Evolutionary conservation across 2,113 vertebrate genomes (phyloP).

Genomic region (Cavia aperea): DNA sequence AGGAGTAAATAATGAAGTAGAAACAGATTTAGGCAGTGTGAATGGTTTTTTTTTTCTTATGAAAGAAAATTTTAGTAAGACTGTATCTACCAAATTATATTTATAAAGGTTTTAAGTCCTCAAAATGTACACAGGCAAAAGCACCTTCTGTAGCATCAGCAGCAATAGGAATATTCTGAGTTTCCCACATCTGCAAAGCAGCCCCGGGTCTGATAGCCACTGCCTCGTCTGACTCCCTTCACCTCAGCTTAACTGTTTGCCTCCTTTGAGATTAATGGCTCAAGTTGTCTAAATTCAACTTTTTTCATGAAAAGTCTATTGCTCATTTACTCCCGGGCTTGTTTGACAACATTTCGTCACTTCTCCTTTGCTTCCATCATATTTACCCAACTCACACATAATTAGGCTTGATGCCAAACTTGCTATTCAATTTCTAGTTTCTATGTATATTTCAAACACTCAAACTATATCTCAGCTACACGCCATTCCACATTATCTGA

Average conservation of each 20-base stretch:
- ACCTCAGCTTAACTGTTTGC: not conserved
- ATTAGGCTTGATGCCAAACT: not conserved
- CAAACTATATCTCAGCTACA: not conserved
- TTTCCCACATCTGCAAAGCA: not conserved
- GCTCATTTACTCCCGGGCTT: not conserved
- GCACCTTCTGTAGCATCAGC: not conserved
- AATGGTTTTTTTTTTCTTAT: not conserved
- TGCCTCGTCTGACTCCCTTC: not conserved
- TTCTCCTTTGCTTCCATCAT: not conserved
- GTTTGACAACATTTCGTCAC: not conserved
- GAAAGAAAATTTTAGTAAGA: not conserved
- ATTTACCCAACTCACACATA: not conserved
- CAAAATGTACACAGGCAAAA: not conserved
- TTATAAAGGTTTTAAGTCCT: not conserved
- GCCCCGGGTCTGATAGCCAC: not conserved
- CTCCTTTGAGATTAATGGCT: not conserved
- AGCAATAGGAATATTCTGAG: not conserved
- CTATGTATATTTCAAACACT: not conserved
- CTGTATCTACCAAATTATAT: conserved; percentile 8
- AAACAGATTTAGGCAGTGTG: not conserved
- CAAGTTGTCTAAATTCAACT: not conserved
- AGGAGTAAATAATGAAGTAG: not conserved
- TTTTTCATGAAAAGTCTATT: not conserved
- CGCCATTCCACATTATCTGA: not conserved
- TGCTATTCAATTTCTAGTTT: not conserved